These are phyloP conservation scores for Barnardius zonarius DNA, from an alignment of 2,113 vertebrate genomes.

Conservation along the genomic window DNA sequence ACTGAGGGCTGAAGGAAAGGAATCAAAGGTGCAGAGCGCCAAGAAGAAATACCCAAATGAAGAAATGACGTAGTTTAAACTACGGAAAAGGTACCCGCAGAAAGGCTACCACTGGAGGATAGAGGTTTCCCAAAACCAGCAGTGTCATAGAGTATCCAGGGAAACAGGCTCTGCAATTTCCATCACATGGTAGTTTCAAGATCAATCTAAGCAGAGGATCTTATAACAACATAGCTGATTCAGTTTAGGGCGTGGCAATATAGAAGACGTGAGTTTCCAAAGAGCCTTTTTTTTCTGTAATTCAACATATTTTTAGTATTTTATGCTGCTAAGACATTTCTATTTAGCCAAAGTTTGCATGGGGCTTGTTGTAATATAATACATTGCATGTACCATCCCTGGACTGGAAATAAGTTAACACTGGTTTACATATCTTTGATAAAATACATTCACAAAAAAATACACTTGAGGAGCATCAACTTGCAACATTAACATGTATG, in stretches of 20 bases:
- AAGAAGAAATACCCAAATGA: not conserved
- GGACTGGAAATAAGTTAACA: not conserved
- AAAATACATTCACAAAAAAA: not conserved
- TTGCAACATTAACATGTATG: not conserved
- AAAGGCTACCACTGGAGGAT: not conserved
- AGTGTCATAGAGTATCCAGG: not conserved
- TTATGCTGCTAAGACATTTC: not conserved
- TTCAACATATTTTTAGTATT: not conserved
- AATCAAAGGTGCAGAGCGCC: not conserved
- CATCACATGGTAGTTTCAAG: not conserved
- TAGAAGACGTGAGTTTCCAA: not conserved
- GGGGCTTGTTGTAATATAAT: not conserved
- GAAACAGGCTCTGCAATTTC: fast-evolving
- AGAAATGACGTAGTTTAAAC: not conserved
- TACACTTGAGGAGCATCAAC: not conserved
- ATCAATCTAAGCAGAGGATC: not conserved
- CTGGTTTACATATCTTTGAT: not conserved
- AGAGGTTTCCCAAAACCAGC: not conserved
- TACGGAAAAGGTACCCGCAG: not conserved
- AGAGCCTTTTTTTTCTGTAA: not conserved
- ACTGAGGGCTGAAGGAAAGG: not conserved
- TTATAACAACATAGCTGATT: not conserved
- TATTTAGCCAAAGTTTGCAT: not conserved
- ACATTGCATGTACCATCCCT: not conserved
- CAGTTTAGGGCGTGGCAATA: not conserved